Conservation (phyloP, 1,140 invertebrate genomes). For the Camponotus floridanus region DNA sequence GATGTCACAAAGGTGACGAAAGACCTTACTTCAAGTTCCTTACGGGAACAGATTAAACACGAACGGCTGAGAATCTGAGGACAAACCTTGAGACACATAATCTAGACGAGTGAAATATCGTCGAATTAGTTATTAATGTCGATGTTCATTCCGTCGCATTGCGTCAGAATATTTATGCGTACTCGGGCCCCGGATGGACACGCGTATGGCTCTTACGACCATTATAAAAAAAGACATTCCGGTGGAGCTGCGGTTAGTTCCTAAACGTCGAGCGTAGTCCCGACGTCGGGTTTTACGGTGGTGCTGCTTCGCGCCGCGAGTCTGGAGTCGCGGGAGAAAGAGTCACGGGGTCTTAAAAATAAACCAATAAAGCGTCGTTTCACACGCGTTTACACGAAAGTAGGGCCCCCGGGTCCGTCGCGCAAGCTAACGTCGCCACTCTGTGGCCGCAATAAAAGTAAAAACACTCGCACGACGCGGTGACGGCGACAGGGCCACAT, state of each 20-base stretch:
- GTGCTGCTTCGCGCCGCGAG: constrained; percentile 10
- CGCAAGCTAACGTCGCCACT: constrained; percentile 4
- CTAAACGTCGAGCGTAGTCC: constrained; percentile 63
- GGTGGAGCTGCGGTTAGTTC: constrained; percentile 63
- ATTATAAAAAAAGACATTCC: constrained; percentile 62
- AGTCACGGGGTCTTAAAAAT: constrained; percentile 66
- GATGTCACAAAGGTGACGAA: not conserved
- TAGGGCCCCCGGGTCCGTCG: not conserved
- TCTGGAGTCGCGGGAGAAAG: not conserved
- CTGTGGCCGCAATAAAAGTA: constrained; percentile 69
- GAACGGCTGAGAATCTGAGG: not conserved
- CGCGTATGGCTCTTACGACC: constrained; percentile 51
- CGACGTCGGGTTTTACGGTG: constrained; percentile 55
- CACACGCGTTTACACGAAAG: constrained; percentile 73
- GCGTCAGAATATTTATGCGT: constrained; percentile 9
- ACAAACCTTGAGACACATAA: not conserved
- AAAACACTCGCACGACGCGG: constrained; percentile 48
- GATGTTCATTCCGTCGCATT: constrained; percentile 3
- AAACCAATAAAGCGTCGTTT: constrained; percentile 76
- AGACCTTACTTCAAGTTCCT: no score
- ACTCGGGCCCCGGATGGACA: not conserved
- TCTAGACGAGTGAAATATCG: not conserved
- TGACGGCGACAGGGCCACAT: constrained; percentile 26
- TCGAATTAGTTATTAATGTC: not conserved
- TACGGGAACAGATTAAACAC: not conserved